A percentile compares a stretch with the other conserved stretches of the same genome.
Conservation (phyloP, 2,888 invertebrate species). For the Rhyacophila evoluta region DNA sequence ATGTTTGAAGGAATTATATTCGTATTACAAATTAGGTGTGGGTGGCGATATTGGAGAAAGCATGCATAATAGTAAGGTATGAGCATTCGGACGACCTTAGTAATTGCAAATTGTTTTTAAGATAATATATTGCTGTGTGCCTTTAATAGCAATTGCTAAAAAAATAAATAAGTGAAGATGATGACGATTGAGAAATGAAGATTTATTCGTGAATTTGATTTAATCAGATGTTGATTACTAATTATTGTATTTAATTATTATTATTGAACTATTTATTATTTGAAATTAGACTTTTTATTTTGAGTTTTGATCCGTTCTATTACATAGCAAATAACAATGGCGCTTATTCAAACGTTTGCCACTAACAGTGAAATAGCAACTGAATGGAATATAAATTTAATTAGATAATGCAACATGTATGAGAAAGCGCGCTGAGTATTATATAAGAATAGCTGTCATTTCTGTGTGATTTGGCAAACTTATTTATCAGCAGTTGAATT, state of each 20-base stretch:
- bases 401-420: too few relatives aligned
- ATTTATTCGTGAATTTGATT: constrained; percentile 49
- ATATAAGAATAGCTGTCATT: too few relatives aligned
- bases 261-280: constrained; percentile 25
- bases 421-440: too few relatives aligned
- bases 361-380: too few relatives aligned
- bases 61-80: constrained; percentile 29
- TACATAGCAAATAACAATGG: too few relatives aligned
- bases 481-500: too few relatives aligned
- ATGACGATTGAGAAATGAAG: constrained; percentile 35
- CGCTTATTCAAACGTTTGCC: too few relatives aligned
- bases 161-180: constrained; percentile 64
- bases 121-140: constrained; percentile 82
- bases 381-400: too few relatives aligned
- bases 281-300: not conserved
- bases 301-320: not conserved
- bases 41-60: constrained; percentile 17
- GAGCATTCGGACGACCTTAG: constrained; percentile 52
- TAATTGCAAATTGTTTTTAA: constrained; percentile 66
- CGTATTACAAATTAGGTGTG: constrained; percentile 49
- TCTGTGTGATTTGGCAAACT: too few relatives aligned
- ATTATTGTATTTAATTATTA: constrained; percentile 30
- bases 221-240: constrained; percentile 37
- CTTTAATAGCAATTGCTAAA: constrained; percentile 82
- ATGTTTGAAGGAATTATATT: constrained; percentile 53